Conservation (phyloP, 2,797 vertebrate genomes). For the Balearica regulorum region DNA sequence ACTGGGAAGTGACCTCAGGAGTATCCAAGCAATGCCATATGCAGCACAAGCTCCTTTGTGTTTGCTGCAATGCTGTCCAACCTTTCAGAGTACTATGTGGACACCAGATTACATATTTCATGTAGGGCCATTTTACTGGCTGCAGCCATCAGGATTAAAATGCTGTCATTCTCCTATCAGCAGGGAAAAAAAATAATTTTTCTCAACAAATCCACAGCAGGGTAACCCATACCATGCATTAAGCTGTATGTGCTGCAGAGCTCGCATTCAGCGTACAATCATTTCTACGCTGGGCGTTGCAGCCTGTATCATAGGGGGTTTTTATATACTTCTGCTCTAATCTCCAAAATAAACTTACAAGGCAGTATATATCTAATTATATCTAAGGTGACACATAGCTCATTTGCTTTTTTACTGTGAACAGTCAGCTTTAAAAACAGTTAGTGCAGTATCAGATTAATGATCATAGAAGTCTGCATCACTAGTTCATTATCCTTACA, state of each 20-base stretch:
- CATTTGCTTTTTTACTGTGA: background rate
- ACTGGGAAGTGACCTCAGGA: background rate
- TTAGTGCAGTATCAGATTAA: constrained; percentile 8
- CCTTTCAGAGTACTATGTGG: background rate
- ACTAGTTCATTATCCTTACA: background rate
- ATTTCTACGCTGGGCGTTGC: background rate
- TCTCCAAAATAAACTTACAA: constrained; percentile 6
- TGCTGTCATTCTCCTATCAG: background rate
- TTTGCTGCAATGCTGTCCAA: background rate
- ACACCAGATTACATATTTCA: background rate
- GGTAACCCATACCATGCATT: background rate
- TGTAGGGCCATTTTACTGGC: background rate
- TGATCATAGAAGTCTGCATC: background rate
- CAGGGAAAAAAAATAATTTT: background rate
- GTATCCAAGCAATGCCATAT: background rate
- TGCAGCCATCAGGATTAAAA: background rate
- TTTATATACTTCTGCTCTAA: background rate
- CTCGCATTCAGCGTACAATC: background rate
- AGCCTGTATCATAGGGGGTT: background rate
- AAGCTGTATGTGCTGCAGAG: background rate
- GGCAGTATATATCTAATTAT: background rate
- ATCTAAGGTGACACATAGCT: constrained; percentile 13
- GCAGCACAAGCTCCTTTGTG: background rate
- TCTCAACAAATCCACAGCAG: background rate
- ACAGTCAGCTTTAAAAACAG: background rate